Percentiles rank a stretch among this genome's conserved stretches.
These are phyloP conservation scores for Ceraclea dissimilis DNA, from an alignment of 2,888 invertebrate species.

Conservation along the genomic window DNA sequence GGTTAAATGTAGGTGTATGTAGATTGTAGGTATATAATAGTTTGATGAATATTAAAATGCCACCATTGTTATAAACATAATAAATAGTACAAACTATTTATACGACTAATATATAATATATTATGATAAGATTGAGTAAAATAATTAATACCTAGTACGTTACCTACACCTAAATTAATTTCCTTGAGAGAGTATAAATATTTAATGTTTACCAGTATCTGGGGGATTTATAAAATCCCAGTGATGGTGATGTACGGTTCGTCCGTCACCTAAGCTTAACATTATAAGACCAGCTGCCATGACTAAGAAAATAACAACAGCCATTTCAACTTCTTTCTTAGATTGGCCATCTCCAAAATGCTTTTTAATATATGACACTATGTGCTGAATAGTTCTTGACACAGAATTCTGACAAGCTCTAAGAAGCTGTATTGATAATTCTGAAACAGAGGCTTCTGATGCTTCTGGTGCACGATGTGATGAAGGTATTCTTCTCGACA, in stretches of 20 bases:
- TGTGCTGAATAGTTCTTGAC: slow-evolving; percentile 57
- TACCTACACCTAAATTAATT: too few relatives aligned
- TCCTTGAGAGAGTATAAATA: too few relatives aligned
- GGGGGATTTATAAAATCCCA: slow-evolving; percentile 88
- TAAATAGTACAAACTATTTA: too few relatives aligned
- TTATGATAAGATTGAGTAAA: too few relatives aligned
- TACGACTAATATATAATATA: too few relatives aligned
- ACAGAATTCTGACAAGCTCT: slow-evolving; percentile 61
- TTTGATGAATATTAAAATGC: too few relatives aligned
- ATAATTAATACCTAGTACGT: too few relatives aligned
- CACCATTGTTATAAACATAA: too few relatives aligned
- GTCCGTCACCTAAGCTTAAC: slow-evolving; percentile 63
- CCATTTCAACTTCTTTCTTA: slow-evolving; percentile 66
- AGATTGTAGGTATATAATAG: too few relatives aligned
- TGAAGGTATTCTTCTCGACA: slow-evolving; percentile 37
- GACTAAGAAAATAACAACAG: slow-evolving; percentile 70
- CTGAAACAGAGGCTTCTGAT: slow-evolving; percentile 59
- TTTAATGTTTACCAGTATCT: slow-evolving; percentile 43
- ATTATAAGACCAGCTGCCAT: slow-evolving; percentile 71
- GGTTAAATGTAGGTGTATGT: too few relatives aligned
- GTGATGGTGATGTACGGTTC: slow-evolving; percentile 72
- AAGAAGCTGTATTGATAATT: slow-evolving; percentile 62
- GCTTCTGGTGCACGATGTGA: slow-evolving; percentile 33
- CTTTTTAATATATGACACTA: slow-evolving; percentile 57
- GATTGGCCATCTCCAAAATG: slow-evolving; percentile 57